Evolutionary conservation across 1,140 invertebrate species (phyloP), one percentile per base, ranked within the genome.

Genomic region (Sminthurinus signatus): DNA sequence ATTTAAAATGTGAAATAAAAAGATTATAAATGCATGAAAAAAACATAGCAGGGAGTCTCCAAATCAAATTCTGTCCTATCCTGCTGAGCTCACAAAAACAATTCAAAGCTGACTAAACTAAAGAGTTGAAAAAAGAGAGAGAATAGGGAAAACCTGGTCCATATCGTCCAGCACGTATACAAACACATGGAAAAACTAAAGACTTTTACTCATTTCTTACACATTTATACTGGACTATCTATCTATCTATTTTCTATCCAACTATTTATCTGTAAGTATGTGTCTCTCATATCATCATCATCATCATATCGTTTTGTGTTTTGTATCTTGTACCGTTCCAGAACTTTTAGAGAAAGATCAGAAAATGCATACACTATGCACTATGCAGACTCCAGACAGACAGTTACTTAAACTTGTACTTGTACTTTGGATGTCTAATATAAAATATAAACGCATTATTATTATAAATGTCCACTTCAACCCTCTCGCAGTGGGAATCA

Each of bases 11-110:
- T 64, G 28, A 64, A 65, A 56, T 58, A 58, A 62, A 61, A 67
- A 46, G 62, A 71, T 72, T 72, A 69, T 72, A 72, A 72, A 72
- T 72, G 70, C 70, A 72, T 72, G 62, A 62, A 64, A 72, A 68
- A 67, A 64, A 70, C 65, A 44, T 68, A 60, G 64, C 65, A 68
- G 67, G 70, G 70, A 69, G 70, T 69, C 70, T 61, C 67, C 69
- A 68, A 68, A 67, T 67, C 65, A 72, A 69, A 69, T 62, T 66
- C 62, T 52, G 52, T 66, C 56, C 52, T 62, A 60, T 64, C 68
- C 68, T 63, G 68, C 68, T 69, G 68, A 19, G 68, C 51, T 29
- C 46, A 55, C n/a, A n/a, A n/a, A n/a, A 64, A 68, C 65, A 67
- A 67, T 62, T 67, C 65, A n/a, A 28, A 59, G 50, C 27, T 52